Conservation (phyloP, 2,797 vertebrate species). For the Trachops cirrhosus region DNA sequence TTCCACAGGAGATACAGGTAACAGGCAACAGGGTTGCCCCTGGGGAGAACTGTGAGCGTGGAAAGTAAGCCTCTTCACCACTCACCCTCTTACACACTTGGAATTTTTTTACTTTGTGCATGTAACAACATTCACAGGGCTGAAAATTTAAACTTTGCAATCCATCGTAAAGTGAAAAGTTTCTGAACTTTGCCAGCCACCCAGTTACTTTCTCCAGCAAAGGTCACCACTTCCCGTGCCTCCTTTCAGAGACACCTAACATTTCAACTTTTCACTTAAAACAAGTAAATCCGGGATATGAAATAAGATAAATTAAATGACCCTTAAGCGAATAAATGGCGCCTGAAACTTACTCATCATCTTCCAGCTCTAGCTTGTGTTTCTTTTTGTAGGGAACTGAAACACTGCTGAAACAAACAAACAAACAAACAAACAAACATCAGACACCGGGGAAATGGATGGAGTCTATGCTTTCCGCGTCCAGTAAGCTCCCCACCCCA, state of each 20-base stretch:
- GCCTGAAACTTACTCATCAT: constrained; percentile 80
- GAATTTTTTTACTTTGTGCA: background rate
- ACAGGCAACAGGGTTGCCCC: background rate
- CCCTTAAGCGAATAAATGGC: background rate
- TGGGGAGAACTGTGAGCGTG: background rate
- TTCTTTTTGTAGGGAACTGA: constrained; percentile 78
- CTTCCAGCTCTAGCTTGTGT: constrained; percentile 82
- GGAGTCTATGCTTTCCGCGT: background rate
- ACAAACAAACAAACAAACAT: background rate
- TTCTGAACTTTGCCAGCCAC: background rate
- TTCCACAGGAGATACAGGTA: background rate
- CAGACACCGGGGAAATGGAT: background rate
- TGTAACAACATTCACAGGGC: background rate
- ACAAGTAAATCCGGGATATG: background rate
- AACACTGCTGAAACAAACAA: constrained; percentile 63
- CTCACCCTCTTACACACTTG: background rate
- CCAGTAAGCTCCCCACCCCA: background rate
- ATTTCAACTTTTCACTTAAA: background rate
- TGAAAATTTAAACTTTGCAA: background rate
- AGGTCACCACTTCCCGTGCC: too few species aligned
- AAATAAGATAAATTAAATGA: background rate
- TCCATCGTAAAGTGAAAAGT: background rate
- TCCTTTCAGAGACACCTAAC: background rate
- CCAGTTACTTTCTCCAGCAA: background rate
- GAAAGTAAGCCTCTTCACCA: background rate